Evolutionary conservation across 2,888 invertebrate species (phyloP).

Genomic region (Dusona sp.): DNA sequence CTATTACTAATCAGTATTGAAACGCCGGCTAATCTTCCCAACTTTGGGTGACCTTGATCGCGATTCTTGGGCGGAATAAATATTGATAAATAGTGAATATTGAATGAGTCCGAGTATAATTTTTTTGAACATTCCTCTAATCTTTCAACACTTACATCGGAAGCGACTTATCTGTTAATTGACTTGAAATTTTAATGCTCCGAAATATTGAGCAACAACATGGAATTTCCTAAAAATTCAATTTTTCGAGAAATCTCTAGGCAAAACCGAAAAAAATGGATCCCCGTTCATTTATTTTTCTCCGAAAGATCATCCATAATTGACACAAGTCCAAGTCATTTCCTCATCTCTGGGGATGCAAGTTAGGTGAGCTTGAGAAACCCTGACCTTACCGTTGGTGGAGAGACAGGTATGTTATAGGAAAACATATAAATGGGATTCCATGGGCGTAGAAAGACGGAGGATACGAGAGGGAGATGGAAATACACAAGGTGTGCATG

Average conservation of each 20-base stretch:
- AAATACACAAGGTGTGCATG: constrained; percentile 68
- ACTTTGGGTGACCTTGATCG: no score
- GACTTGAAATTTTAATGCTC: neutral
- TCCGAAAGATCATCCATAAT: constrained; percentile 10
- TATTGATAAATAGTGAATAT: neutral
- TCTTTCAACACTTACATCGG: neutral
- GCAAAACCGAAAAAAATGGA: neutral
- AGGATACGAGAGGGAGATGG: constrained; percentile 65
- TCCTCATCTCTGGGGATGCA: neutral
- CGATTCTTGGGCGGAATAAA: no score
- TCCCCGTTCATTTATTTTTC: neutral
- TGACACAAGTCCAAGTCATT: neutral
- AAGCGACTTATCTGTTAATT: neutral
- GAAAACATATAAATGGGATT: constrained; percentile 78
- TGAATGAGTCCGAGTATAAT: no score
- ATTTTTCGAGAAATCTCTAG: neutral
- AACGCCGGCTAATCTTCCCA: no score
- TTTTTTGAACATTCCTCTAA: neutral
- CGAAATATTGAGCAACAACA: neutral
- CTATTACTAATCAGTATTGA: no score
- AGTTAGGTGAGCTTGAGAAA: constrained; percentile 66
- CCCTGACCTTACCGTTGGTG: constrained; percentile 63
- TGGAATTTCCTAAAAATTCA: neutral
- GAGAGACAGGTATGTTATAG: constrained; percentile 76
- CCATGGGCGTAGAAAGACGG: constrained; percentile 72